Percentiles rank a stretch among this genome's conserved stretches.
Conservation (phyloP, 1,140 invertebrate genomes). For the Zaprionus inermis region DNA sequence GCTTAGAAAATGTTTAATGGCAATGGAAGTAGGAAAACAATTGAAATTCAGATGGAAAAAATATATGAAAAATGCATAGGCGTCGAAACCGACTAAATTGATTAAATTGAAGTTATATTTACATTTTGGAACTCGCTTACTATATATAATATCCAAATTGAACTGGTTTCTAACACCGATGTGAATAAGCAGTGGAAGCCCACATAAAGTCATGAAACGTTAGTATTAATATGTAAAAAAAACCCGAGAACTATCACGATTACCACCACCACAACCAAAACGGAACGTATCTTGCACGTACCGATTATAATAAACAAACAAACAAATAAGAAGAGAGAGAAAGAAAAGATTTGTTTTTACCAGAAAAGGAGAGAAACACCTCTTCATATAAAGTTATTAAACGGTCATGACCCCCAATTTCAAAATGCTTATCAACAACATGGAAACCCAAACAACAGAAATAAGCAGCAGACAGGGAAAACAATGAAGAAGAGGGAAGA, state of each 20-base stretch:
- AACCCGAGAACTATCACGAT: conserved; percentile 17
- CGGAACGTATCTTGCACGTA: conserved; percentile 14
- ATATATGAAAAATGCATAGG: conserved; percentile 15
- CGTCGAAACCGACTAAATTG: background rate
- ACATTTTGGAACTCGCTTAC: background rate
- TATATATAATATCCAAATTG: background rate
- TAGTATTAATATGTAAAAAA: conserved; percentile 19
- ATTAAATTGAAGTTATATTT: conserved; percentile 10
- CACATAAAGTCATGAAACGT: conserved; percentile 3
- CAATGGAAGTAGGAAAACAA: conserved; percentile 29
- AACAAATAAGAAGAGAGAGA: conserved; percentile 33
- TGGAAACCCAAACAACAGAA: conserved; percentile 27
- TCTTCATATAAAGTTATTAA: conserved; percentile 80
- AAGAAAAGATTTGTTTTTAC: conserved; percentile 25
- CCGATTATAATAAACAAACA: conserved; percentile 60
- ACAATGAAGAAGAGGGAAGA: conserved; percentile 24
- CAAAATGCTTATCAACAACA: conserved; percentile 77
- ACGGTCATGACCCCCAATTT: conserved; percentile 83
- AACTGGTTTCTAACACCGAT: background rate
- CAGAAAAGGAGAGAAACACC: conserved; percentile 44
- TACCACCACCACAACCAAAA: conserved; percentile 9
- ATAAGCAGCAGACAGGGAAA: conserved; percentile 8
- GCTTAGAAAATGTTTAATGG: conserved; percentile 34
- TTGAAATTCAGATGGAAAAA: conserved; percentile 24
- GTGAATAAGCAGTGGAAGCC: background rate